Evolutionary conservation across 2,113 vertebrate species (phyloP).

Genomic region (Chloropsis cyanopogon): DNA sequence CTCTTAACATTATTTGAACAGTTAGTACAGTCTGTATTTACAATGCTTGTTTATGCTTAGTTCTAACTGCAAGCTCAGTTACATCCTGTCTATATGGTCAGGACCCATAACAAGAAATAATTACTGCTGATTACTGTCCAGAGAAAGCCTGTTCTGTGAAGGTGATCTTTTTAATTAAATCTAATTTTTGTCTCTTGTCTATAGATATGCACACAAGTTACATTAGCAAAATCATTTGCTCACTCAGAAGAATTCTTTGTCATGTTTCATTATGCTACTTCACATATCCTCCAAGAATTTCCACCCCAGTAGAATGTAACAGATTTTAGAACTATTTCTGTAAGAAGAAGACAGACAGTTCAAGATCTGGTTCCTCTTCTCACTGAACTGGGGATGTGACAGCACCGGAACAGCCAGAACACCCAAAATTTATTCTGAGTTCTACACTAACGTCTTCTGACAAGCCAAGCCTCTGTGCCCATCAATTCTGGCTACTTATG

Average conservation of each 20-base stretch:
- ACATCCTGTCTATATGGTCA: background rate
- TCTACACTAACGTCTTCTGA: background rate
- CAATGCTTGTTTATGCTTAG: background rate
- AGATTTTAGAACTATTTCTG: slow-evolving; percentile 32
- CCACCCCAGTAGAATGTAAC: background rate
- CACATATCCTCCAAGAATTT: background rate
- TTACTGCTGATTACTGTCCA: background rate
- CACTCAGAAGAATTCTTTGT: background rate
- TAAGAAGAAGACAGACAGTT: background rate
- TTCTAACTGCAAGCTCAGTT: background rate
- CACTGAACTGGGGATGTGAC: background rate
- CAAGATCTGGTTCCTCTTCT: background rate
- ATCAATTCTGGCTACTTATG: background rate
- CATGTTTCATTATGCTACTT: background rate
- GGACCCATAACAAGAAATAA: background rate
- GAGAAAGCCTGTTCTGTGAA: background rate
- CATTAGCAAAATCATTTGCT: background rate
- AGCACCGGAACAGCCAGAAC: background rate
- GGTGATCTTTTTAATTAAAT: background rate
- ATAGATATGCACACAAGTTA: background rate
- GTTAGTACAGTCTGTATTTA: background rate
- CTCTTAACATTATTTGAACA: background rate
- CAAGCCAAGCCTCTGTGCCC: background rate
- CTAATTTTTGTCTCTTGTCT: background rate
- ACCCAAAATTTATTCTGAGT: background rate